Conservation (phyloP, 92 coral and sea anemone genomes). For the Muricea muricata region DNA sequence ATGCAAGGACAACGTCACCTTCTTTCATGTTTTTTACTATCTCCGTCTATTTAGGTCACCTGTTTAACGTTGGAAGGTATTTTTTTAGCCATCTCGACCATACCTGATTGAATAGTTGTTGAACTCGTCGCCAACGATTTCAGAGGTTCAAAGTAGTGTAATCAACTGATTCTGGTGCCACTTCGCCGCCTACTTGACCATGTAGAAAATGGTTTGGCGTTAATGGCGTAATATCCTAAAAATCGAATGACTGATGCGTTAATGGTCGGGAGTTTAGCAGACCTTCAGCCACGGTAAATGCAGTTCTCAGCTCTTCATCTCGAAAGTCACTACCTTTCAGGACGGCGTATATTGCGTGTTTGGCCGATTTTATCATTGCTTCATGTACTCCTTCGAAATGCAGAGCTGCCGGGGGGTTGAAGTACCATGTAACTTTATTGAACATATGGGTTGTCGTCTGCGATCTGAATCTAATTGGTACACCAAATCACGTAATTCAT, state of each 20-base stretch:
- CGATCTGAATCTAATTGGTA: slow-evolving; percentile 14
- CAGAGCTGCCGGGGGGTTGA: slow-evolving; percentile 18
- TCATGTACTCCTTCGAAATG: slow-evolving; percentile 25
- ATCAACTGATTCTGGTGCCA: too few relatives aligned
- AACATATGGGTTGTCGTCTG: slow-evolving; percentile 10
- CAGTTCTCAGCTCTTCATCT: slow-evolving; percentile 25
- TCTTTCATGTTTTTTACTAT: slow-evolving; percentile 65
- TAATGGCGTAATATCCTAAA: slow-evolving; percentile 6
- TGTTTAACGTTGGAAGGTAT: too few relatives aligned
- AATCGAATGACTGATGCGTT: neutral
- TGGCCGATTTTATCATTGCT: slow-evolving; percentile 12
- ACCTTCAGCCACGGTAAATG: slow-evolving; percentile 18
- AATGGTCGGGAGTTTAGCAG: too few relatives aligned
- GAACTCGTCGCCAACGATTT: too few relatives aligned
- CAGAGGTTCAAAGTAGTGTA: too few relatives aligned
- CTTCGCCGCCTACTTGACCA: too few relatives aligned
- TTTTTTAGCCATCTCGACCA: too few relatives aligned
- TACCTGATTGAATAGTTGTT: too few relatives aligned
- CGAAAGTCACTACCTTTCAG: slow-evolving; percentile 5
- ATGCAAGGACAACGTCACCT: too few relatives aligned
- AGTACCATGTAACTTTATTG: too few relatives aligned
- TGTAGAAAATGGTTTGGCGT: too few relatives aligned
- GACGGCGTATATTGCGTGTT: neutral
- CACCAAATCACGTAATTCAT: slow-evolving; percentile 12
- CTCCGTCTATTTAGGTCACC: slow-evolving; percentile 69